Evolutionary conservation across 2,797 vertebrate species (phyloP).

Genomic region (Oophaga sylvatica): DNA sequence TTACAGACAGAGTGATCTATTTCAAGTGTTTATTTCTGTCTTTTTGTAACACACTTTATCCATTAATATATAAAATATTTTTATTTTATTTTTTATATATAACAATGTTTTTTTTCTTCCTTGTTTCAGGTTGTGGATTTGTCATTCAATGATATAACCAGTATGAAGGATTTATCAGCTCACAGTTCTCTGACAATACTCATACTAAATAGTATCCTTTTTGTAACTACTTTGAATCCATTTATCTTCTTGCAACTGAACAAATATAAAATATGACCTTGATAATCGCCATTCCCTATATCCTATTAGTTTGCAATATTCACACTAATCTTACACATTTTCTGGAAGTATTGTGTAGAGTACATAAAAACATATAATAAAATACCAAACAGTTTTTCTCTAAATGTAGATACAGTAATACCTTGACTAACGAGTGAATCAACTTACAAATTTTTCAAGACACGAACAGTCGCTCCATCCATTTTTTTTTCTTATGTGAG

Average conservation of each 20-base stretch:
- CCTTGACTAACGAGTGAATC: no score
- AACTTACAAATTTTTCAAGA: no score
- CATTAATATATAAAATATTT: not conserved
- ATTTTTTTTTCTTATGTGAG: no score
- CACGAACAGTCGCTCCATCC: no score
- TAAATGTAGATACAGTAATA: no score
- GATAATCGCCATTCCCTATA: not conserved
- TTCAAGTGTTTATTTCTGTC: no score
- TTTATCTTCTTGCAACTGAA: not conserved
- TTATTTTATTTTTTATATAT: not conserved
- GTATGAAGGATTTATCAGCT: constrained; percentile 84
- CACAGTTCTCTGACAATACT: constrained; percentile 80
- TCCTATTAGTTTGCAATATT: not conserved
- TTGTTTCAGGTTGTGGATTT: constrained; percentile 85
- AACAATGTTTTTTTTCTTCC: not conserved
- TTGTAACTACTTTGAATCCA: not conserved
- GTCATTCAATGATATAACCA: constrained; percentile 83
- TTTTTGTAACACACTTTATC: no score
- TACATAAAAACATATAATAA: not conserved
- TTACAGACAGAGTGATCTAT: no score
- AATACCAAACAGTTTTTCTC: not conserved
- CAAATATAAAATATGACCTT: not conserved
- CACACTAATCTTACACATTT: not conserved
- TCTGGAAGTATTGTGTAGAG: not conserved
- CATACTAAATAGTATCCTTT: constrained; percentile 91